Conservation (phyloP, 2,113 vertebrate genomes). For the Lepus americanus region DNA sequence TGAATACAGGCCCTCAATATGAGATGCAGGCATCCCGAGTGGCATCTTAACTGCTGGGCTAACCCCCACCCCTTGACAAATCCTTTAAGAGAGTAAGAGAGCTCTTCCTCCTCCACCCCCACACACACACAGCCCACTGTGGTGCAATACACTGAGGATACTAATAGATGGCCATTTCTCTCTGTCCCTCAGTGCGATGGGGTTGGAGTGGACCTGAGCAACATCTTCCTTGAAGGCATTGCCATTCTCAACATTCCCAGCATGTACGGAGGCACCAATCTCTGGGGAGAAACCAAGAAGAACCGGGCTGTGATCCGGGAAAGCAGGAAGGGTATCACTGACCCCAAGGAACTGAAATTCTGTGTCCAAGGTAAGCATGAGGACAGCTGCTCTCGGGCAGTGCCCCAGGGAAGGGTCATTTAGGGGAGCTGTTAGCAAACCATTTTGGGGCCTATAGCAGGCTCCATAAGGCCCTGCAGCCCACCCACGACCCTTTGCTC, state of each 20-base stretch:
- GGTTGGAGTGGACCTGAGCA: slow-evolving; percentile 94
- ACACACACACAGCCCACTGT: not conserved
- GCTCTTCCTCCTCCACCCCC: no score
- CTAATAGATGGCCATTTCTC: not conserved
- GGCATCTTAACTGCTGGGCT: no score
- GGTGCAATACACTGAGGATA: not conserved
- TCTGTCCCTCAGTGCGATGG: slow-evolving; percentile 91
- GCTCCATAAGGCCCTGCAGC: not conserved
- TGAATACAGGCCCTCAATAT: no score
- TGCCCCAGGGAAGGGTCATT: not conserved
- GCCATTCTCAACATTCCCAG: slow-evolving; percentile 98
- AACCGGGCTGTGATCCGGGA: slow-evolving; percentile 93
- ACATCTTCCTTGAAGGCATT: slow-evolving; percentile 94
- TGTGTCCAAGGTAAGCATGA: slow-evolving; percentile 94
- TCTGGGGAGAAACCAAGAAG: slow-evolving; percentile 96
- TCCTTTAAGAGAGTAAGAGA: not conserved
- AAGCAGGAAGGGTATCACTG: slow-evolving; percentile 94
- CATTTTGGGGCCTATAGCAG: not conserved
- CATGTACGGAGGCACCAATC: slow-evolving; percentile 97
- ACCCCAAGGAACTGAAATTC: slow-evolving; percentile 96
- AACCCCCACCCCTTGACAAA: no score
- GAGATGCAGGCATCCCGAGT: no score
- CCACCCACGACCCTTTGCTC: not conserved
- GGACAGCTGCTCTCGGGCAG: not conserved
- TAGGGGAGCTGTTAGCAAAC: not conserved